A percentile compares a stretch with the other conserved stretches of the same genome.
These are phyloP conservation scores for Pimephales promelas DNA, from an alignment of 2,113 vertebrate species.

Conservation along the genomic window DNA sequence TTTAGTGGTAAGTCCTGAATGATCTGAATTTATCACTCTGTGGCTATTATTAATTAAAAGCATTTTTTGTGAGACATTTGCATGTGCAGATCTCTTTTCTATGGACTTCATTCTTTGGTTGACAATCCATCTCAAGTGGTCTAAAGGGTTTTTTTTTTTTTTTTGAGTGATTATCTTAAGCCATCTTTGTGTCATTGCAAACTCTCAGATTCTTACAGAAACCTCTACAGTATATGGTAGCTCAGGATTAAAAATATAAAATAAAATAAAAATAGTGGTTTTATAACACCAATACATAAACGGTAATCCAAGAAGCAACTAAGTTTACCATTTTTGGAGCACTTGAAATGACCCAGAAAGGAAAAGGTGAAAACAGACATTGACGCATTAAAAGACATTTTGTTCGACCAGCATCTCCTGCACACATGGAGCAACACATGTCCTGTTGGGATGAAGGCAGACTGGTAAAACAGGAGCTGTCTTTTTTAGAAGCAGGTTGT, in stretches of 20 bases:
- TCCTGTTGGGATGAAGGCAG: conserved; percentile 24
- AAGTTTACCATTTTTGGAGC: too few relatives aligned
- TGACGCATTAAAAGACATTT: too few relatives aligned
- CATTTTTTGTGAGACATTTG: neutral
- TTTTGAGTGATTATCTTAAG: neutral
- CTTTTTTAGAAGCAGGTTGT: conserved; percentile 65
- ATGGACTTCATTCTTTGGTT: neutral
- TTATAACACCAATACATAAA: neutral
- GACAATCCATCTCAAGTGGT: neutral
- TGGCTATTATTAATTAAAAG: neutral
- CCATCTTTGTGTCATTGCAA: neutral
- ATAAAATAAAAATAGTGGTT: neutral
- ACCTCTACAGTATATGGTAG: too few relatives aligned
- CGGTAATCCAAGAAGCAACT: neutral
- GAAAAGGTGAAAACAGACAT: too few relatives aligned
- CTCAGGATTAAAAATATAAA: too few relatives aligned
- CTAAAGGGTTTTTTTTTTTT: too few relatives aligned
- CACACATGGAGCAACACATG: conserved; percentile 27
- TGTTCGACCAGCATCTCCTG: neutral
- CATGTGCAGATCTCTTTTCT: neutral
- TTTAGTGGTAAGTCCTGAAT: neutral
- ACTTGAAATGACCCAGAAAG: too few relatives aligned
- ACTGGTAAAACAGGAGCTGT: conserved; percentile 50
- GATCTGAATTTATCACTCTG: neutral
- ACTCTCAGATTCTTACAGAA: neutral